phyloP scores from a whole-genome alignment of 2,113 vertebrate species.

The Sarotherodon lohbergeri region DNA sequence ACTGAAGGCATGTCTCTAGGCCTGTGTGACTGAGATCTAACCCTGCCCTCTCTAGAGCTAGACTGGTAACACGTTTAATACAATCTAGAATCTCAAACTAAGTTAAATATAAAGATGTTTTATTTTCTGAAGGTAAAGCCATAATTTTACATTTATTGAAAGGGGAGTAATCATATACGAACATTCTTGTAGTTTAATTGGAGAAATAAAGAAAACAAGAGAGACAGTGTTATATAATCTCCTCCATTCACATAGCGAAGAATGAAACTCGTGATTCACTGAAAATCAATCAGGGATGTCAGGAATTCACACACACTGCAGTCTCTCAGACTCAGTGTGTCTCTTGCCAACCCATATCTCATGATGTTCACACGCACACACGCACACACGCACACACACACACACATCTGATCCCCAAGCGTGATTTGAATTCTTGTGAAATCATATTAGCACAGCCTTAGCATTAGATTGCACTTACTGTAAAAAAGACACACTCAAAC shows the following conservation, averaged over 20 bases:
- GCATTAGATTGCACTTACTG: not conserved
- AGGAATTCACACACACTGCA: not conserved
- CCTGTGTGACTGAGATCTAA: not conserved
- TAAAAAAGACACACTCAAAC: not conserved
- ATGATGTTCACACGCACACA: not conserved
- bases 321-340: not conserved
- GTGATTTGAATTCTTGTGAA: conserved; percentile 1
- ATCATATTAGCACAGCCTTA: not conserved
- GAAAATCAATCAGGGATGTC: not conserved
- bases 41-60: not conserved
- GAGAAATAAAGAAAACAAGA: not conserved
- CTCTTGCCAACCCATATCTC: not conserved
- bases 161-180: not conserved
- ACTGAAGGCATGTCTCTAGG: not conserved
- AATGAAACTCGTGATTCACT: not conserved
- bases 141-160: not conserved
- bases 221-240: not conserved
- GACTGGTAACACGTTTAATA: not conserved
- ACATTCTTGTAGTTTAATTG: not conserved
- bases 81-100: not conserved
- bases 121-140: not conserved
- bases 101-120: not conserved
- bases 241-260: not conserved
- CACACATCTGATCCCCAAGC: not conserved
- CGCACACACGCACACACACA: not conserved